Evolutionary conservation across 2,113 vertebrate genomes (phyloP).

Genomic region (Coptodon bakossiorum): DNA sequence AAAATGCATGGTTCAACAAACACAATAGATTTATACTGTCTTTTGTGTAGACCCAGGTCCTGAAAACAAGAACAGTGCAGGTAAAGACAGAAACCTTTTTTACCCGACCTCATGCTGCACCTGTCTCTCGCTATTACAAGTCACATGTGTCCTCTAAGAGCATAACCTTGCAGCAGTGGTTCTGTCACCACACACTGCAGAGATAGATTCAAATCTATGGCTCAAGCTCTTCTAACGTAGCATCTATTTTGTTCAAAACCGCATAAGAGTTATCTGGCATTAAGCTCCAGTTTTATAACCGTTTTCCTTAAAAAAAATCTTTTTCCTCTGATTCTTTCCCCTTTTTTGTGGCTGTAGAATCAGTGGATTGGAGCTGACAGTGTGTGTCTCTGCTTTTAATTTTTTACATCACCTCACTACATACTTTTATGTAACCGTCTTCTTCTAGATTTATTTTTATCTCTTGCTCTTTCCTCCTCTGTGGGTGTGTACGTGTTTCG

Average conservation of each 20-base stretch:
- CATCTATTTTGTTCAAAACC: neutral
- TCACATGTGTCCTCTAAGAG: slow-evolving; percentile 36
- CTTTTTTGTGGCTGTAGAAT: neutral
- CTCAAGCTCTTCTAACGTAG: neutral
- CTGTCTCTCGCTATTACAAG: slow-evolving; percentile 21
- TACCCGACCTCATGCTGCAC: neutral
- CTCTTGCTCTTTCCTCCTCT: neutral
- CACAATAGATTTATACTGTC: neutral
- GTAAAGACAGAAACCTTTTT: neutral
- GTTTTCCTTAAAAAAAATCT: neutral
- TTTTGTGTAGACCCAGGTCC: neutral
- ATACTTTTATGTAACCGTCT: slow-evolving; percentile 64
- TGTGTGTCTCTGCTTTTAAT: slow-evolving; percentile 59
- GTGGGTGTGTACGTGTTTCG: neutral
- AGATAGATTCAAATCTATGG: neutral
- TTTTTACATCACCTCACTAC: slow-evolving; percentile 67
- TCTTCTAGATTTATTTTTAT: slow-evolving; percentile 65
- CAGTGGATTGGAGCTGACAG: slow-evolving; percentile 45
- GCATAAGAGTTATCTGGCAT: neutral
- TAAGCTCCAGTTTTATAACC: neutral
- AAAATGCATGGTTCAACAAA: neutral
- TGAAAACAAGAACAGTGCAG: neutral
- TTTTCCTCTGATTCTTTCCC: neutral
- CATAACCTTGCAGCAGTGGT: slow-evolving; percentile 38
- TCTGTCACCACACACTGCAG: neutral